A percentile compares a stretch with the other conserved stretches of the same genome.
Evolutionary conservation across 1,140 invertebrate genomes (phyloP).

Genomic region (Stegodyphus dumicola): DNA sequence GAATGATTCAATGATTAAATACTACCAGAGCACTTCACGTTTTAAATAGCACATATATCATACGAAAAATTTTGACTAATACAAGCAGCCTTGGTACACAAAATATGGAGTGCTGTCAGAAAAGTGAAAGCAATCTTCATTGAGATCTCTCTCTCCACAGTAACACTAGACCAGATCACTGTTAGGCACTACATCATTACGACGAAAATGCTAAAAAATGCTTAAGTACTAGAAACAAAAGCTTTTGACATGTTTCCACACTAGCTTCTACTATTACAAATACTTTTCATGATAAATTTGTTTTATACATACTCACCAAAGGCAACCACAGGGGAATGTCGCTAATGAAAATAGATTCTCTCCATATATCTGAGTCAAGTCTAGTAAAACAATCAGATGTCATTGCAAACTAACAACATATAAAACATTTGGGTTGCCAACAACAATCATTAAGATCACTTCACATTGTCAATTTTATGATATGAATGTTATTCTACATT

Average conservation of each 20-base stretch:
- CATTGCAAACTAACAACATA: conserved; percentile 36
- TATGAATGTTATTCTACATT: conserved; percentile 35
- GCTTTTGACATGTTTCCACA: conserved; percentile 6
- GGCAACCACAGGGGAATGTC: conserved; percentile 52
- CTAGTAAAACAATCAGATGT: conserved; percentile 29
- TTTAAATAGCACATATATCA: conserved; percentile 15
- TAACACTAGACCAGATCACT: background rate
- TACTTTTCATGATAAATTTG: background rate
- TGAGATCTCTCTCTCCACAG: background rate
- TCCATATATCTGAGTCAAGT: conserved; percentile 19
- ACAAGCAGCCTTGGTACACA: conserved; percentile 20
- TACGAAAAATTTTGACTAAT: conserved; percentile 21
- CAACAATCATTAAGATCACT: conserved; percentile 28
- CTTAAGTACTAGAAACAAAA: conserved; percentile 3
- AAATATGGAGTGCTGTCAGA: conserved; percentile 1
- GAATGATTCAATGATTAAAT: conserved; percentile 46
- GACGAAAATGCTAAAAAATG: background rate
- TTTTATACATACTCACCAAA: conserved; percentile 15
- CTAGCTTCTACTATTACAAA: conserved; percentile 3
- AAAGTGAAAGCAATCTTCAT: background rate
- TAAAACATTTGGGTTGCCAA: conserved; percentile 45
- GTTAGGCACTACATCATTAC: background rate
- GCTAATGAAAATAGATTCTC: conserved; percentile 52
- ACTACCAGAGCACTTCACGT: conserved; percentile 16
- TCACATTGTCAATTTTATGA: conserved; percentile 12